Percentiles rank a stretch among this genome's conserved stretches.
Conservation (phyloP, 2,888 invertebrate genomes). For the Opisthograptis luteolata region DNA sequence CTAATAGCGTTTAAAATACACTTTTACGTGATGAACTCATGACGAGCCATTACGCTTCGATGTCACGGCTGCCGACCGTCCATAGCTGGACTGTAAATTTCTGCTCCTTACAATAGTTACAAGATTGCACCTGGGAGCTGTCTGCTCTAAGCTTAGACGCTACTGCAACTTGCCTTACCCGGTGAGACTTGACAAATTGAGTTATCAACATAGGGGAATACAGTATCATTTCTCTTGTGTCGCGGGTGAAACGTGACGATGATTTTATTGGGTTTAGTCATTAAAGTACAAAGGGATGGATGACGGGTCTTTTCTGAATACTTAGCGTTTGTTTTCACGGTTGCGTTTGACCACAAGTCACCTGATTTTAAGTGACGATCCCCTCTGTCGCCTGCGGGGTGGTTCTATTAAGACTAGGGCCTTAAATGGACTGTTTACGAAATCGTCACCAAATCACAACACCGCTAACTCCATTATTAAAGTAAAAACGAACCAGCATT, state of each 20-base stretch:
- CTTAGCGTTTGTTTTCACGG: no score
- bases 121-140: conserved; percentile 77
- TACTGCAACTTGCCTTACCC: conserved; percentile 57
- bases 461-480: not conserved
- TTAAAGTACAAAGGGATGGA: no score
- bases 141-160: conserved; percentile 63
- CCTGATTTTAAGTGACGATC: no score
- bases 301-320: no score
- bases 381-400: no score
- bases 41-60: conserved; percentile 34
- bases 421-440: not conserved
- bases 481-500: conserved; percentile 15
- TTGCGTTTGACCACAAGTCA: no score
- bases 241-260: conserved; percentile 23
- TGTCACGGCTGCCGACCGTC: conserved; percentile 42
- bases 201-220: conserved; percentile 59
- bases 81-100: conserved; percentile 68
- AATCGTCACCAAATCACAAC: not conserved
- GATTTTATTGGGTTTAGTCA: conserved; percentile 10
- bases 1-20: no score
- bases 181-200: conserved; percentile 63
- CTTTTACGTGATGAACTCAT: not conserved
- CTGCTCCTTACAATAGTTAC: conserved; percentile 76
- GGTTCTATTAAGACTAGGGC: no score
- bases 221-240: conserved; percentile 42